These are phyloP conservation scores for Athene cunicularia DNA, from an alignment of 2,113 vertebrate species.

Conservation along the genomic window DNA sequence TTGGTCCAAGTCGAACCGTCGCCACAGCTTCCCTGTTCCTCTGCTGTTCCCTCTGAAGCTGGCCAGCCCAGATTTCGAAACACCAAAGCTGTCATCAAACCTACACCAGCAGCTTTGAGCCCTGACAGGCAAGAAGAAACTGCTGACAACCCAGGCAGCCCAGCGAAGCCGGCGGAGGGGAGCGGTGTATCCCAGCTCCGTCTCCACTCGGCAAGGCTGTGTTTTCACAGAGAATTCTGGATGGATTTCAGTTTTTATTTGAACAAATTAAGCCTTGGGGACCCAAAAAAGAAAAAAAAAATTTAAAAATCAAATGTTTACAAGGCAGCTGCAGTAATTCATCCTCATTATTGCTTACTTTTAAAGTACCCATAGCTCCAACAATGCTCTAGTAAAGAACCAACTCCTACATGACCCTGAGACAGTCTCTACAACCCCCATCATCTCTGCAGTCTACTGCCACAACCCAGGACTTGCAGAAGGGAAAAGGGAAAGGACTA, in stretches of 20 bases:
- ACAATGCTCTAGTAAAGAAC: rapidly evolving
- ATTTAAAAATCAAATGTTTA: not conserved
- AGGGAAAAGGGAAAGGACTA: not conserved
- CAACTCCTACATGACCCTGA: not conserved
- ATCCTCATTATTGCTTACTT: not conserved
- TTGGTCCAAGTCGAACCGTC: not conserved
- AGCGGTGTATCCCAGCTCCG: not conserved
- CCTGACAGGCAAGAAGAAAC: not conserved
- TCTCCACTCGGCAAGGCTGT: not conserved
- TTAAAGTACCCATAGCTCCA: not conserved
- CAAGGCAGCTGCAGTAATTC: not conserved
- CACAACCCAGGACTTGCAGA: not conserved
- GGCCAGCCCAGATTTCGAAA: not conserved
- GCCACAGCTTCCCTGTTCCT: not conserved
- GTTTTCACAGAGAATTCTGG: not conserved
- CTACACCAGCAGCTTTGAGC: not conserved
- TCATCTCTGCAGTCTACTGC: not conserved
- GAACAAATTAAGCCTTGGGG: constrained; percentile 57
- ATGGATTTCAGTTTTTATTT: constrained; percentile 27
- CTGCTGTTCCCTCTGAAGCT: not conserved
- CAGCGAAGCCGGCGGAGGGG: rapidly evolving
- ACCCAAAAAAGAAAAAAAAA: not conserved
- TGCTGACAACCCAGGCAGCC: not conserved
- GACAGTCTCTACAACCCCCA: not conserved
- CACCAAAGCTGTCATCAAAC: not conserved